phyloP scores from a whole-genome alignment of 1,140 invertebrate species.

The Globodera rostochiensis region DNA sequence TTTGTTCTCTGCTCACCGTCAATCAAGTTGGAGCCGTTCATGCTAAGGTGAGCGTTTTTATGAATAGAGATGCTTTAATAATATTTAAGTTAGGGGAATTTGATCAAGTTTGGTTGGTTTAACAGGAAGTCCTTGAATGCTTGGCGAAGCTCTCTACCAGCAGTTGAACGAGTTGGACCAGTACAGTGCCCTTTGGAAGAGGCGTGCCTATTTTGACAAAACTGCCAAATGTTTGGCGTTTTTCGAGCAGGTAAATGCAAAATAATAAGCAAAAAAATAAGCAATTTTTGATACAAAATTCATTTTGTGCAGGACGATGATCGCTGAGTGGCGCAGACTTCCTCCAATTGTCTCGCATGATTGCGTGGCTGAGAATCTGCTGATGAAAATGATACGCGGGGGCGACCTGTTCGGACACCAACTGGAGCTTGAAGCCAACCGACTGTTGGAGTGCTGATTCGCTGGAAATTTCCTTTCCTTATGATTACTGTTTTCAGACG shows the following conservation, averaged over 20 bases:
- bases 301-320: conserved; percentile 32
- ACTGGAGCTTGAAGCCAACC: conserved; percentile 50
- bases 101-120: background rate
- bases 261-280: background rate
- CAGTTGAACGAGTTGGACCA: conserved; percentile 39
- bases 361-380: conserved; percentile 27
- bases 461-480: conserved; percentile 81
- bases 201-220: conserved; percentile 43
- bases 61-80: too few species aligned
- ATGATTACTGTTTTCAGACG: conserved; percentile 88
- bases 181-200: conserved; percentile 34
- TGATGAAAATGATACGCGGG: conserved; percentile 51
- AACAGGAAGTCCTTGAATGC: conserved; percentile 36
- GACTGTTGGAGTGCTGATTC: conserved; percentile 73
- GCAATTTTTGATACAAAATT: background rate
- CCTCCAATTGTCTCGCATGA: conserved; percentile 45
- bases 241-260: conserved; percentile 23
- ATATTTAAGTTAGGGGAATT: too few species aligned
- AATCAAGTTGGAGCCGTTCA: conserved; percentile 32
- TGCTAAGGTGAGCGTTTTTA: conserved; percentile 32
- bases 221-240: conserved; percentile 37
- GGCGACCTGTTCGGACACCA: conserved; percentile 37
- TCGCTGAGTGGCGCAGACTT: conserved; percentile 43
- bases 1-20: conserved; percentile 39
- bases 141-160: conserved; percentile 35